Conservation (phyloP, 2,888 invertebrate species). For the Sipha maydis region DNA sequence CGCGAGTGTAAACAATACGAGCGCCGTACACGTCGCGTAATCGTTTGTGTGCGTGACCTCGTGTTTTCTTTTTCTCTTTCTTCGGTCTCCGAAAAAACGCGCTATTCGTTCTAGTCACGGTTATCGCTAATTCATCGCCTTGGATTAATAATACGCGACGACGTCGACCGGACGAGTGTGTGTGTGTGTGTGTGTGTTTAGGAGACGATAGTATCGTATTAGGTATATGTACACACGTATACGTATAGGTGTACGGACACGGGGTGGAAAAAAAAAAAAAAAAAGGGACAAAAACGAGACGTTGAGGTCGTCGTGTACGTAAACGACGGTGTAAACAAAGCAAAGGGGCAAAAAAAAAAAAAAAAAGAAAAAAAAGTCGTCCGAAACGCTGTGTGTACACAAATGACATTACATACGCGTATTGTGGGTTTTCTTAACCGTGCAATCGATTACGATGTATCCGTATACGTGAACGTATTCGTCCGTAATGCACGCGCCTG, state of each 20-base stretch:
- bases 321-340: neutral
- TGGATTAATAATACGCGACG: neutral
- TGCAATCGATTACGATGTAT: neutral
- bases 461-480: neutral
- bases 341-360: slow-evolving; percentile 1
- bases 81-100: neutral
- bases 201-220: too few relatives aligned
- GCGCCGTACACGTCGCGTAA: neutral
- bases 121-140: neutral
- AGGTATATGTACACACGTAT: too few relatives aligned
- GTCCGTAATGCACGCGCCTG: neutral
- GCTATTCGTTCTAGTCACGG: neutral
- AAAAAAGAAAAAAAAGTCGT: too few relatives aligned
- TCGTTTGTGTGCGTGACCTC: neutral
- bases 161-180: neutral
- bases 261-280: neutral
- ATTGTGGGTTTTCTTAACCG: slow-evolving; percentile 15
- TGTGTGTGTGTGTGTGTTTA: too few relatives aligned
- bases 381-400: neutral
- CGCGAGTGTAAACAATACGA: too few relatives aligned
- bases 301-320: neutral
- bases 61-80: neutral
- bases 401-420: neutral
- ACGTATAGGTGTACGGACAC: neutral
- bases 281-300: neutral